phyloP scores from a whole-genome alignment of 2,113 vertebrate genomes.

The Dipodomys ordii region DNA sequence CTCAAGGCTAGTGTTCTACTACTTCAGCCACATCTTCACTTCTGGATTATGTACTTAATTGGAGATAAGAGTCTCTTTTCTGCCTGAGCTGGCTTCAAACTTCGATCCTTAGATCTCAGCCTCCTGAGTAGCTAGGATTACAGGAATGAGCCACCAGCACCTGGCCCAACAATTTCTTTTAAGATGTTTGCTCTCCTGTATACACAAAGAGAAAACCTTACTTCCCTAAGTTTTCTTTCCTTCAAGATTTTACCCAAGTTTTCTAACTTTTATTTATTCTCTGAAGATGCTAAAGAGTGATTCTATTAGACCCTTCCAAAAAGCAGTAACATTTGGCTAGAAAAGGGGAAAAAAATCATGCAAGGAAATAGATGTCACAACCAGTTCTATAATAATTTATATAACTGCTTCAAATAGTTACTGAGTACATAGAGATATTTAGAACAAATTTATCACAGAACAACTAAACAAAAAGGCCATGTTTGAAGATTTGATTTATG shows the following conservation, averaged over 20 bases:
- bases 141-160: too few relatives aligned
- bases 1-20: too few relatives aligned
- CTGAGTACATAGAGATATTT: slow-evolving; percentile 26
- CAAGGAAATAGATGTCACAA: background rate
- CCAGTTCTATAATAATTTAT: slow-evolving; percentile 37
- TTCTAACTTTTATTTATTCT: slow-evolving; percentile 38
- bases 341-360: background rate
- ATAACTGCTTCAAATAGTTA: slow-evolving; percentile 48
- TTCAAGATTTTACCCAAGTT: slow-evolving; percentile 14
- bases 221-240: background rate
- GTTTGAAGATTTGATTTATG: background rate
- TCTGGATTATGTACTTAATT: too few relatives aligned
- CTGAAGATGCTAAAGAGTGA: background rate
- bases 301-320: background rate
- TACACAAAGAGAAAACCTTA: background rate
- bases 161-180: background rate
- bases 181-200: background rate
- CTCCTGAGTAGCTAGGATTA: too few relatives aligned
- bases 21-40: too few relatives aligned
- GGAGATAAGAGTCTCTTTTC: too few relatives aligned
- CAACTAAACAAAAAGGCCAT: background rate
- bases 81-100: too few relatives aligned
- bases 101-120: too few relatives aligned
- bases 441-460: background rate
- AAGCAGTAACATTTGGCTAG: background rate